phyloP scores from a whole-genome alignment of 2,113 vertebrate genomes.

The Python bivittatus region DNA sequence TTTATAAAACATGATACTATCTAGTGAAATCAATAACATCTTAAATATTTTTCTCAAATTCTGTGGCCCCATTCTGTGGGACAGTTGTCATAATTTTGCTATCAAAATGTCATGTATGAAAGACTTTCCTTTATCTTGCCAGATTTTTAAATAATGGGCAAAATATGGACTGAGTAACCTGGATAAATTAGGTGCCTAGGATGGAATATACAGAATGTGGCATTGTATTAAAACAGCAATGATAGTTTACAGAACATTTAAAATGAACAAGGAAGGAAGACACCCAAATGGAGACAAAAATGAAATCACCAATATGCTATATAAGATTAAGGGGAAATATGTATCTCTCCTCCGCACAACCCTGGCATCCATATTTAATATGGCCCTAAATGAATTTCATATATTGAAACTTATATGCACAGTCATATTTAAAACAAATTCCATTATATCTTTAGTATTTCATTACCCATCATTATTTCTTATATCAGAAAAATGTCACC shows the following conservation, averaged over 20 bases:
- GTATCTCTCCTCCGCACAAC: no score
- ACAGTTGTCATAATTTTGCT: not conserved
- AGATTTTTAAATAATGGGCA: not conserved
- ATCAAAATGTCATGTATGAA: not conserved
- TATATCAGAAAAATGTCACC: not conserved
- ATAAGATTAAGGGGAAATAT: not conserved
- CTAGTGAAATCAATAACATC: not conserved
- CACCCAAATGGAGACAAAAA: not conserved
- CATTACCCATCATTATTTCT: not conserved
- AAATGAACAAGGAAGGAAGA: not conserved
- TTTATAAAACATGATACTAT: not conserved
- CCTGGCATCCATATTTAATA: not conserved
- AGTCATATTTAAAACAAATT: not conserved
- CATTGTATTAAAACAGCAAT: no score
- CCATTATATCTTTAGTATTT: not conserved
- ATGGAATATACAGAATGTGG: no score
- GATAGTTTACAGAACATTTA: not conserved
- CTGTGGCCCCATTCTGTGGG: not conserved
- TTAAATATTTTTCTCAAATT: not conserved
- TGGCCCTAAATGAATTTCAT: not conserved
- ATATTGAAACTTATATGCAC: not conserved
- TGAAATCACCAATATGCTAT: not conserved
- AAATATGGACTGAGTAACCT: no score
- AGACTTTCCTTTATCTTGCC: not conserved
- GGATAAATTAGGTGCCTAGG: no score